These are phyloP conservation scores for Ptilonorhynchus violaceus DNA, from an alignment of 2,113 vertebrate genomes.

Conservation along the genomic window DNA sequence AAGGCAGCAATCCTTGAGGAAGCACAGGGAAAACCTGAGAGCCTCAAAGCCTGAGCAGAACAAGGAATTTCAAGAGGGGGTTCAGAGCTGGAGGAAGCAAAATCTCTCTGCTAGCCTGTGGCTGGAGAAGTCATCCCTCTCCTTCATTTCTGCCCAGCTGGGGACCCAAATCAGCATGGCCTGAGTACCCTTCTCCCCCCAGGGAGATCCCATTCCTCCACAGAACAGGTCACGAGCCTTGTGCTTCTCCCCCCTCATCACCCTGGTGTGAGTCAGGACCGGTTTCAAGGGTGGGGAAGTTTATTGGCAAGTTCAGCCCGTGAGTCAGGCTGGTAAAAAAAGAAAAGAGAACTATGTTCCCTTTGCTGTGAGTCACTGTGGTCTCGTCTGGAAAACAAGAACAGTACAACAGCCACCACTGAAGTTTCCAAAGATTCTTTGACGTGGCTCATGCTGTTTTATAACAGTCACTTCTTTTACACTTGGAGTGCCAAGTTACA, in stretches of 20 bases:
- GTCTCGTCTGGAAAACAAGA: background rate
- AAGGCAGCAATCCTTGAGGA: background rate
- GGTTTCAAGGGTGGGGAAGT: conserved; percentile 2
- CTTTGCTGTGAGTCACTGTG: background rate
- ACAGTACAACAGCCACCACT: background rate
- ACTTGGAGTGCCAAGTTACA: background rate
- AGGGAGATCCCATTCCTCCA: background rate
- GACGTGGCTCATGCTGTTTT: background rate
- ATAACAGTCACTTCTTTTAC: background rate
- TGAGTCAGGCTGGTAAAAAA: conserved; percentile 37
- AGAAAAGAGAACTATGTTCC: background rate
- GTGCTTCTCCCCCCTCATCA: background rate
- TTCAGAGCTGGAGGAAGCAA: background rate
- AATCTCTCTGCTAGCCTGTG: background rate
- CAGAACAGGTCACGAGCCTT: rapidly evolving
- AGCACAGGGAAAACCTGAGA: background rate
- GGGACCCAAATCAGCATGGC: rapidly evolving
- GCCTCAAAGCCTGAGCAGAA: background rate
- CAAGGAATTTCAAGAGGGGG: background rate
- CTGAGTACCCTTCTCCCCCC: rapidly evolving
- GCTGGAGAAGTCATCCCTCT: background rate
- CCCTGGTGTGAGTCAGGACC: background rate
- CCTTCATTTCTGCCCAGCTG: background rate
- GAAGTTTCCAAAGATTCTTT: background rate
- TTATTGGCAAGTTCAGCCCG: background rate